Conservation (phyloP, 2,797 vertebrate genomes). For the Mus minutoides region DNA sequence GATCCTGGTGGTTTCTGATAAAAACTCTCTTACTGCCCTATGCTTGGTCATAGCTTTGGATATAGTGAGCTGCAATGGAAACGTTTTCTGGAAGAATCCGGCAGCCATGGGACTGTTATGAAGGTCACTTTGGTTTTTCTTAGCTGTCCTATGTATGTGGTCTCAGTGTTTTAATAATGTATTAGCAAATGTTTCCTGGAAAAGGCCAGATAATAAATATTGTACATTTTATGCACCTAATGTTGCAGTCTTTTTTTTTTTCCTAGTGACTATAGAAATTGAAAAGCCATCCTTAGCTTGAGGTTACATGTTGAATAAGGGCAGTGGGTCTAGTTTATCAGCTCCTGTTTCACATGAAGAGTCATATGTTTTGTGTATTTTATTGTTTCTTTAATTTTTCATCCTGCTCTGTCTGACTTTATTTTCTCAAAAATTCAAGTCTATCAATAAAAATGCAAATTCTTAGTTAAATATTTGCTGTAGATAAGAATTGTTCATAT, state of each 20-base stretch:
- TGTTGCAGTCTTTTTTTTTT: background rate
- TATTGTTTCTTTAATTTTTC: background rate
- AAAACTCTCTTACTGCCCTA: background rate
- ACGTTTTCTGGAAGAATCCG: background rate
- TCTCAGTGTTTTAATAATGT: conserved; percentile 14
- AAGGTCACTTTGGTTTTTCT: conserved; percentile 47
- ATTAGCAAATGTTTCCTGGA: conserved; percentile 31
- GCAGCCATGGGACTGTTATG: background rate
- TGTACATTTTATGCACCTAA: background rate
- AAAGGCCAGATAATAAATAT: conserved; percentile 53
- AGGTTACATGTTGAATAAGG: background rate
- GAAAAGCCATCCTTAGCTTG: conserved; percentile 2
- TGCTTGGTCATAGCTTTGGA: background rate
- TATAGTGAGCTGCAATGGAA: conserved; percentile 1
- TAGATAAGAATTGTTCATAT: background rate
- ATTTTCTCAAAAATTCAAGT: background rate
- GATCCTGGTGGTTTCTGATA: conserved; percentile 34
- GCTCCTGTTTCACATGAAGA: background rate
- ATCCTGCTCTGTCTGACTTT: background rate
- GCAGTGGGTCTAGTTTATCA: background rate
- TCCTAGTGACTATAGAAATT: conserved; percentile 14
- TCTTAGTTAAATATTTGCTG: background rate
- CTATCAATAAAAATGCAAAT: background rate
- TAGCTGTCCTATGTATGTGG: conserved; percentile 20
- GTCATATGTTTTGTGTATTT: background rate